Evolutionary conservation across 2,113 vertebrate species (phyloP).

Genomic region (Poeciliopsis occidentalis): DNA sequence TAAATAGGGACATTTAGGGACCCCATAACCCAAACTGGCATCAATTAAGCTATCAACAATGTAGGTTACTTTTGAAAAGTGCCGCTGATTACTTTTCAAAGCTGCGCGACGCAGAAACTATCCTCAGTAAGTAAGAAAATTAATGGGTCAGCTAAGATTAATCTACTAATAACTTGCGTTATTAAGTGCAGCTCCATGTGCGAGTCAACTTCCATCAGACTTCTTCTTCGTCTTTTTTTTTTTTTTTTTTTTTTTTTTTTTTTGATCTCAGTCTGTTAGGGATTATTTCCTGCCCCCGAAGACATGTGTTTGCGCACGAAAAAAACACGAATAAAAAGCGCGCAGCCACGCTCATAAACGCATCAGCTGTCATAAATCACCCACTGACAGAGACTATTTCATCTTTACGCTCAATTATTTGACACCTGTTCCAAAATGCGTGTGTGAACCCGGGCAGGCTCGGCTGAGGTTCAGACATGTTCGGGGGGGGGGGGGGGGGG

Average conservation of each 20-base stretch:
- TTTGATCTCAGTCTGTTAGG: slow-evolving; percentile 69
- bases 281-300: slow-evolving; percentile 72
- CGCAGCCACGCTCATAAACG: slow-evolving; percentile 66
- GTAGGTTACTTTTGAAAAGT: slow-evolving; percentile 54
- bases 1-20: slow-evolving; percentile 58
- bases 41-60: slow-evolving; percentile 62
- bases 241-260: slow-evolving; percentile 48
- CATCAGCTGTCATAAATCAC: slow-evolving; percentile 73
- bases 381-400: slow-evolving; percentile 60
- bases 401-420: slow-evolving; percentile 72
- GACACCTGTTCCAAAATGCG: slow-evolving; percentile 70
- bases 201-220: slow-evolving; percentile 64
- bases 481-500: not conserved
- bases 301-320: slow-evolving; percentile 69
- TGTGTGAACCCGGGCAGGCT: slow-evolving; percentile 37
- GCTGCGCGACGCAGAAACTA: slow-evolving; percentile 32
- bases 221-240: slow-evolving; percentile 29
- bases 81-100: slow-evolving; percentile 51
- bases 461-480: slow-evolving; percentile 15
- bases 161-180: slow-evolving; percentile 39
- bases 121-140: slow-evolving; percentile 47
- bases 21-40: slow-evolving; percentile 43
- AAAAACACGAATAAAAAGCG: slow-evolving; percentile 72
- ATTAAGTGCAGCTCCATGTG: slow-evolving; percentile 45
- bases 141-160: slow-evolving; percentile 51